A percentile compares a stretch with the other conserved stretches of the same genome.
phyloP scores from a whole-genome alignment of 2,888 invertebrate species.

The Mimumesa dahlbomi region DNA sequence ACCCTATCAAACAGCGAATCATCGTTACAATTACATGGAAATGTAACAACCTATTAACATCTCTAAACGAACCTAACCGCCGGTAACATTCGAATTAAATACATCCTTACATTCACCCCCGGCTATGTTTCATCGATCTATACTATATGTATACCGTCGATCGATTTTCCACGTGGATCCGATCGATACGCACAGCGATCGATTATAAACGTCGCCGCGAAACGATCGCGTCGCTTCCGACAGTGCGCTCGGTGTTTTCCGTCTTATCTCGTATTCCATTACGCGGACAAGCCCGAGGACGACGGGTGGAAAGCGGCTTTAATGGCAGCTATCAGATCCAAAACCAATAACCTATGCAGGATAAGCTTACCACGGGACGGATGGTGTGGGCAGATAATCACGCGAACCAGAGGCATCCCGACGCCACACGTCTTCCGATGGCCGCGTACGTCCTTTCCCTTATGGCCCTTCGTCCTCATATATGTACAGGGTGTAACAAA shows the following conservation, averaged over 20 bases:
- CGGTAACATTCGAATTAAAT: too few relatives aligned
- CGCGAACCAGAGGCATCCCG: slow-evolving; percentile 50
- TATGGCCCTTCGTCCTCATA: slow-evolving; percentile 6
- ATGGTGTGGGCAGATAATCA: slow-evolving; percentile 64
- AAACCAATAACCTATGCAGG: slow-evolving; percentile 69
- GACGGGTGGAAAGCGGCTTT: slow-evolving; percentile 59
- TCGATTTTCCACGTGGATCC: background rate
- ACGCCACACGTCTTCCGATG: slow-evolving; percentile 50
- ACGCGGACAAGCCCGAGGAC: slow-evolving; percentile 54
- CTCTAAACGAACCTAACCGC: too few relatives aligned
- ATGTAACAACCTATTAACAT: too few relatives aligned
- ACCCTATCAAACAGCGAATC: too few relatives aligned
- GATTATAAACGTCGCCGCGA: slow-evolving; percentile 28
- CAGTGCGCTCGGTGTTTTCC: slow-evolving; percentile 49
- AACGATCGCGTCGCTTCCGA: slow-evolving; percentile 50
- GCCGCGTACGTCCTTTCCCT: slow-evolving; percentile 39
- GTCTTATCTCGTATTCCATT: slow-evolving; percentile 58
- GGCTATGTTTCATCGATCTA: too few relatives aligned
- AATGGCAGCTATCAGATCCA: slow-evolving; percentile 67
- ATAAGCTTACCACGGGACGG: slow-evolving; percentile 50
- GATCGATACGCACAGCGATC: slow-evolving; percentile 41
- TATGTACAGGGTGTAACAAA: too few relatives aligned
- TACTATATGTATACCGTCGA: too few relatives aligned
- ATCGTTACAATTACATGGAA: too few relatives aligned
- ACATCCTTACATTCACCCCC: background rate